Evolutionary conservation across 2,113 vertebrate species (phyloP).

Genomic region (Garra rufa): DNA sequence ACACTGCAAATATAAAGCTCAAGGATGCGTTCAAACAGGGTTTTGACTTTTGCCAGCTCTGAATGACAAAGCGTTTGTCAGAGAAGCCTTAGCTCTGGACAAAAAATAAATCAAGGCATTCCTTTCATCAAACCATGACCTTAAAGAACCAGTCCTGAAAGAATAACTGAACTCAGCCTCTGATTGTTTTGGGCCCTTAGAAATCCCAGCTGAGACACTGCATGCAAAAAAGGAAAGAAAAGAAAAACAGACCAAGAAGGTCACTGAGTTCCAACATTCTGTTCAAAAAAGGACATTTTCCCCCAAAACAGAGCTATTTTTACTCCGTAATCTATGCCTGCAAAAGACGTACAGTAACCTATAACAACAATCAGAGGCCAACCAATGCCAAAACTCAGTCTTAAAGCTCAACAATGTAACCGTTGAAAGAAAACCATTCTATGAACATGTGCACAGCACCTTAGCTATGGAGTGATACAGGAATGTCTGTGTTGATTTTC

Average conservation of each 20-base stretch:
- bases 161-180: constrained; percentile 44
- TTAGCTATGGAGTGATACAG: neutral
- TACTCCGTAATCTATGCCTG: constrained; percentile 38
- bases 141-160: constrained; percentile 29
- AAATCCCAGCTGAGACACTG: neutral
- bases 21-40: neutral
- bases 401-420: neutral
- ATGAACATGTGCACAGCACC: constrained; percentile 12
- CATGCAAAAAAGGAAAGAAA: constrained; percentile 1
- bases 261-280: constrained; percentile 33
- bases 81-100: neutral
- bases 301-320: constrained; percentile 41
- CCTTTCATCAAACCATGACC: neutral
- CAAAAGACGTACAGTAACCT: constrained; percentile 33
- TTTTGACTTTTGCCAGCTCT: neutral
- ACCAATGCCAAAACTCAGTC: constrained; percentile 44
- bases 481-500: neutral
- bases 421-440: neutral
- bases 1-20: neutral
- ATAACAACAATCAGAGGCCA: constrained; percentile 13
- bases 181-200: constrained; percentile 49
- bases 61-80: neutral
- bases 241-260: constrained; percentile 15
- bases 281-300: constrained; percentile 54
- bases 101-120: constrained; percentile 7